phyloP scores from a whole-genome alignment of 2,113 vertebrate genomes.

The Coptodon rendalli region DNA sequence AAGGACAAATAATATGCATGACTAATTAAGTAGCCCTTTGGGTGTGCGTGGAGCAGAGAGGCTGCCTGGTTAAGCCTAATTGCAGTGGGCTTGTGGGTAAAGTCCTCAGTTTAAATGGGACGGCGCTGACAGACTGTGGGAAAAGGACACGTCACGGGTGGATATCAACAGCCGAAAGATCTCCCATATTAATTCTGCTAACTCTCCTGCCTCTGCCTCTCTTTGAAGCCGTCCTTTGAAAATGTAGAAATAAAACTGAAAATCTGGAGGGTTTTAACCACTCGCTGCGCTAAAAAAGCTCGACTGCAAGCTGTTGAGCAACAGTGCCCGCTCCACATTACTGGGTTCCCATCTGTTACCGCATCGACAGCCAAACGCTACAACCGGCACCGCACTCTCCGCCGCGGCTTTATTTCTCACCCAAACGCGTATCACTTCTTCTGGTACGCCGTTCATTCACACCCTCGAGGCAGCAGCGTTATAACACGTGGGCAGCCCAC shows the following conservation, averaged over 20 bases:
- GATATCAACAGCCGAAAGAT: conserved; percentile 13
- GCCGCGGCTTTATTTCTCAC: not conserved
- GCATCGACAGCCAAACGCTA: conserved; percentile 41
- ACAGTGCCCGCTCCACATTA: conserved; percentile 23
- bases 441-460: conserved; percentile 12
- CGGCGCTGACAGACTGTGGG: not conserved
- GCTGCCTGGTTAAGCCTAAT: conserved; percentile 35
- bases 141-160: not conserved
- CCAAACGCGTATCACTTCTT: conserved; percentile 6
- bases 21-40: conserved; percentile 8
- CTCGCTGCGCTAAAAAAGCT: conserved; percentile 29
- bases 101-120: not conserved
- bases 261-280: conserved; percentile 45
- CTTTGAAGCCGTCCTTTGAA: not conserved
- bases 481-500: not conserved
- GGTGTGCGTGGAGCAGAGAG: not conserved
- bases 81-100: conserved; percentile 23
- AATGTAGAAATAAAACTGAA: conserved; percentile 37
- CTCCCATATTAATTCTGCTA: not conserved
- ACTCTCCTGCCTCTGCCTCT: not conserved
- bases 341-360: conserved; percentile 47
- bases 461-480: conserved; percentile 12
- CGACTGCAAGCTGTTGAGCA: conserved; percentile 37
- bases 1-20: conserved; percentile 28
- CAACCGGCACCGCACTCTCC: not conserved